These are phyloP conservation scores for Panopea generosa DNA, from an alignment of 2,888 invertebrate genomes.

Conservation along the genomic window DNA sequence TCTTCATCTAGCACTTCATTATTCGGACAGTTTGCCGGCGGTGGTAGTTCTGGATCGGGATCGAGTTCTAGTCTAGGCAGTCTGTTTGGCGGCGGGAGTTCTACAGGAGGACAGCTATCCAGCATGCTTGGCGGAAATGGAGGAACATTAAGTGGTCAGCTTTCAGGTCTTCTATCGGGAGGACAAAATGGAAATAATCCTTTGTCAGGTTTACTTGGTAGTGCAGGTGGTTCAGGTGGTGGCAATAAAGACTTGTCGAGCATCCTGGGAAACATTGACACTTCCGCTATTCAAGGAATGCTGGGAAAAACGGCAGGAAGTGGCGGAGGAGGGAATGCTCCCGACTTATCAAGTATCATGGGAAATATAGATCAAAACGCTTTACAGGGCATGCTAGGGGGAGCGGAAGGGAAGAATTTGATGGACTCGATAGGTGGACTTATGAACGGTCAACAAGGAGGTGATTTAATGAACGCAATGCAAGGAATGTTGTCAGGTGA, in stretches of 20 bases:
- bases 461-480: constrained; percentile 53
- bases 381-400: constrained; percentile 32
- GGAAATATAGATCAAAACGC: constrained; percentile 46
- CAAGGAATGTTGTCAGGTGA: constrained; percentile 52
- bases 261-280: constrained; percentile 28
- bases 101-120: neutral
- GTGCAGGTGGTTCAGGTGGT: constrained; percentile 23
- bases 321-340: constrained; percentile 4
- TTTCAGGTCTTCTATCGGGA: constrained; percentile 7
- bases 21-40: constrained; percentile 1
- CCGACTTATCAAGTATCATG: constrained; percentile 34
- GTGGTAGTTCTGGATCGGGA: constrained; percentile 9
- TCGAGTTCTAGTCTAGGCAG: constrained; percentile 1
- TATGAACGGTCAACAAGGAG: constrained; percentile 43
- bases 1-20: neutral
- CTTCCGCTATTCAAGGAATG: constrained; percentile 26
- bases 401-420: constrained; percentile 40
- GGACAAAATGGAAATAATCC: constrained; percentile 19
- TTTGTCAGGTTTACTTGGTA: constrained; percentile 34
- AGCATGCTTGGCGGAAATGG: constrained; percentile 6
- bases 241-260: constrained; percentile 14
- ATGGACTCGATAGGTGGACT: constrained; percentile 46
- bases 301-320: constrained; percentile 31
- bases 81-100: constrained; percentile 25
- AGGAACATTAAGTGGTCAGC: constrained; percentile 3